A percentile compares a stretch with the other conserved stretches of the same genome.
phyloP scores from a whole-genome alignment of 2,797 vertebrate species.

The Mormyrus proboscirostris region DNA sequence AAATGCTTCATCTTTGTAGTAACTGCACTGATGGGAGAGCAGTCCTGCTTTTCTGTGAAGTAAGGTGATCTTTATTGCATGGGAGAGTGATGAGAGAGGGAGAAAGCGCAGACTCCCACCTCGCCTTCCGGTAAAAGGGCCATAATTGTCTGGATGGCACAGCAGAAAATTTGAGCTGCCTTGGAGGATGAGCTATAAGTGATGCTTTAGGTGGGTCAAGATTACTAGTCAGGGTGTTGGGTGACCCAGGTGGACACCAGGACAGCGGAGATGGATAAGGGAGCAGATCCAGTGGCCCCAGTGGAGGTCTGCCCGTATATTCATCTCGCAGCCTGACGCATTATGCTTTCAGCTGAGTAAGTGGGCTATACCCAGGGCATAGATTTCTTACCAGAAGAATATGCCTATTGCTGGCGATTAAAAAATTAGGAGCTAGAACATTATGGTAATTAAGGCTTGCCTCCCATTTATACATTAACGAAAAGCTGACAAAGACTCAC shows the following conservation, averaged over 20 bases:
- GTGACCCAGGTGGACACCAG: neutral
- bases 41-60: neutral
- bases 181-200: neutral
- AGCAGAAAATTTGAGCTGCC: neutral
- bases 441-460: neutral
- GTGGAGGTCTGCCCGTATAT: neutral
- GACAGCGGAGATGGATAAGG: neutral
- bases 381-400: neutral
- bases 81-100: neutral
- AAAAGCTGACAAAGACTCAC: neutral
- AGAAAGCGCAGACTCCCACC: neutral
- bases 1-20: neutral
- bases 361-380: neutral
- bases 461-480: neutral
- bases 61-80: neutral
- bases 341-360: neutral
- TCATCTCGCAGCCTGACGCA: neutral
- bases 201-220: neutral
- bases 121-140: neutral
- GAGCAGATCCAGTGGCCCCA: neutral
- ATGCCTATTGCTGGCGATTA: neutral
- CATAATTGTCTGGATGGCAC: neutral
- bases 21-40: neutral
- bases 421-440: neutral
- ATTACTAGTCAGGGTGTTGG: neutral